Percentiles rank a stretch among this genome's conserved stretches.
Conservation (phyloP, 2,797 vertebrate species). For the Lacerta viridis region DNA sequence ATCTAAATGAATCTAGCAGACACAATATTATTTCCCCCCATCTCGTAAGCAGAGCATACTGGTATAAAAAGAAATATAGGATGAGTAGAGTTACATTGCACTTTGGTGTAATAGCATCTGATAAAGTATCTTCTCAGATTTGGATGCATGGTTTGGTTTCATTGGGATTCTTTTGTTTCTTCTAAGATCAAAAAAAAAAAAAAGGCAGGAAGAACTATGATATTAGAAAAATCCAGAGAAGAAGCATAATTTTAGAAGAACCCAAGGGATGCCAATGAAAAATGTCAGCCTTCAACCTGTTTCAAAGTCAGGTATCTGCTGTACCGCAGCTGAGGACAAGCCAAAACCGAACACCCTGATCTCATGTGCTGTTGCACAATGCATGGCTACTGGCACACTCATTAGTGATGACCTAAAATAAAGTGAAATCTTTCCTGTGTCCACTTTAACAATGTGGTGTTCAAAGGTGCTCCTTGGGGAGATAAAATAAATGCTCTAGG, state of each 20-base stretch:
- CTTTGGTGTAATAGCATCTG: neutral
- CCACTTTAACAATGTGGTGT: constrained; percentile 8
- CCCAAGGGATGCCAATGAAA: neutral
- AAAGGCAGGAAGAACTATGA: neutral
- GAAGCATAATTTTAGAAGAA: neutral
- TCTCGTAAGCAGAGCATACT: neutral
- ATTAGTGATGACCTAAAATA: constrained; percentile 45
- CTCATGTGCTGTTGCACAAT: neutral
- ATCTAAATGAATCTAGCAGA: neutral
- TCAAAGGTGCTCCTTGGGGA: constrained; percentile 2
- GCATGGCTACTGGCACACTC: neutral
- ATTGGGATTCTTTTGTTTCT: too few species aligned
- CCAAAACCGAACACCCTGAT: neutral
- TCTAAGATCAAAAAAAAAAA: neutral
- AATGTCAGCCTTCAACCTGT: constrained; percentile 21
- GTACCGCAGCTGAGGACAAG: constrained; percentile 10
- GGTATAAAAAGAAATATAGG: neutral
- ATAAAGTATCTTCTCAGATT: neutral
- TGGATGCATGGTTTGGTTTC: neutral
- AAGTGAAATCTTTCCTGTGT: constrained; percentile 27
- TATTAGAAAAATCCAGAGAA: neutral
- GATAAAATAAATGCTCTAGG: neutral
- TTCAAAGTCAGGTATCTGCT: constrained; percentile 8
- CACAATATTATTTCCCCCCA: neutral
- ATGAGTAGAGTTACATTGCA: neutral